A percentile compares a stretch with the other conserved stretches of the same genome.
Evolutionary conservation across 2,888 invertebrate genomes (phyloP).

Genomic region (Tetropium fuscum): DNA sequence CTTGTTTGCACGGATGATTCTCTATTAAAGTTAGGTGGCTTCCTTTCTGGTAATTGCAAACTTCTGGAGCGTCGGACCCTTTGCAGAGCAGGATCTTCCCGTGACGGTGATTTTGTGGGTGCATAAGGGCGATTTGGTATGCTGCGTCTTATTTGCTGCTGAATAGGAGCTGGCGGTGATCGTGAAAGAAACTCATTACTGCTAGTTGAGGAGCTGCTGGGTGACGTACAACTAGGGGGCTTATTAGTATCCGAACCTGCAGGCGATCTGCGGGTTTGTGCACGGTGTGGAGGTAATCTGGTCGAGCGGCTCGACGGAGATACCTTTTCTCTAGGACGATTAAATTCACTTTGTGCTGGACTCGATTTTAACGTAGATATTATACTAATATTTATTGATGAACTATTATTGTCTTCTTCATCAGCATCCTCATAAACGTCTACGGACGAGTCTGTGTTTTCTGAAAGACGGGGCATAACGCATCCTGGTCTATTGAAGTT

Average conservation of each 20-base stretch:
- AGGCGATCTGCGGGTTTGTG: constrained; percentile 52
- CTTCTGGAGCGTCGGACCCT: constrained; percentile 71
- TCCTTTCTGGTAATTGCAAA: constrained; percentile 73
- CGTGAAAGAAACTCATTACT: constrained; percentile 58
- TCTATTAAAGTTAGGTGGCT: constrained; percentile 44
- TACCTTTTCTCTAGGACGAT: constrained; percentile 54
- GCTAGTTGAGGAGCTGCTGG: constrained; percentile 60
- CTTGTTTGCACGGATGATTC: constrained; percentile 48
- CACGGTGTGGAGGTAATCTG: constrained; percentile 52
- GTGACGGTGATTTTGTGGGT: constrained; percentile 32
- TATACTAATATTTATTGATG: constrained; percentile 65
- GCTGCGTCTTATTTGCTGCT: constrained; percentile 46
- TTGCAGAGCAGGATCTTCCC: constrained; percentile 51
- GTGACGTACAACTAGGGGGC: constrained; percentile 44
- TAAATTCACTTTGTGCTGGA: constrained; percentile 22
- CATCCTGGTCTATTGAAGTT: constrained; percentile 61
- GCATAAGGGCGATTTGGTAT: constrained; percentile 39
- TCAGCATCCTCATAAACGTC: constrained; percentile 67
- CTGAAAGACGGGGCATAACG: constrained; percentile 66
- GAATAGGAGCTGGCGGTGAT: constrained; percentile 51
- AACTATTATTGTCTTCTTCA: constrained; percentile 68
- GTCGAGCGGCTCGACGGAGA: constrained; percentile 60
- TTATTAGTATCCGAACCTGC: constrained; percentile 61
- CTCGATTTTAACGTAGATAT: constrained; percentile 54
- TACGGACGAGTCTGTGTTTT: constrained; percentile 67